phyloP scores from a whole-genome alignment of 2,113 vertebrate genomes.

The Corapipo altera region DNA sequence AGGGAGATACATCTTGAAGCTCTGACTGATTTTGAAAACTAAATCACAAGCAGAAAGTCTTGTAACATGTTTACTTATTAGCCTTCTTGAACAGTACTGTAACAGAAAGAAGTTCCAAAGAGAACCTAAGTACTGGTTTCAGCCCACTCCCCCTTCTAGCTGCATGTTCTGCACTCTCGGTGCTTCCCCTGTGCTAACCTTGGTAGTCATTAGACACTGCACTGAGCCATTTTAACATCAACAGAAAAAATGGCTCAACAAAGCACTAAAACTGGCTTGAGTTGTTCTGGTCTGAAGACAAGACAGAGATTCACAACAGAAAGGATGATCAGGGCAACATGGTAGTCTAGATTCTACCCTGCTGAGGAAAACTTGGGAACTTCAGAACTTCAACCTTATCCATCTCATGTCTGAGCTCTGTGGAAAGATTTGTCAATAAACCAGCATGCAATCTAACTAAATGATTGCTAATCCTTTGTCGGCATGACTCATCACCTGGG shows the following conservation, averaged over 20 bases:
- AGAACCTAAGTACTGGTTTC: not conserved
- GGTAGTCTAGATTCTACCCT: not conserved
- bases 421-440: not conserved
- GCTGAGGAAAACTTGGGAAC: not conserved
- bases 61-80: not conserved
- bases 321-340: not conserved
- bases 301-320: not conserved
- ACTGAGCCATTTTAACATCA: not conserved
- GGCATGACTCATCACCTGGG: not conserved
- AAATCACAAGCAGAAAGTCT: not conserved
- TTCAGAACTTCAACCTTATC: not conserved
- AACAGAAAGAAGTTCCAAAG: not conserved
- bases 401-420: not conserved
- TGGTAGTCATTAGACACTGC: not conserved
- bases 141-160: not conserved
- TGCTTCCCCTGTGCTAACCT: not conserved
- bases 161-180: not conserved
- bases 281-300: not conserved
- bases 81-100: not conserved
- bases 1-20: not conserved
- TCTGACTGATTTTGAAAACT: not conserved
- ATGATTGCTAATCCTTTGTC: not conserved
- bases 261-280: not conserved
- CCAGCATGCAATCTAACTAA: not conserved
- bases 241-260: not conserved